phyloP scores from a whole-genome alignment of 2,888 invertebrate genomes.

The Phortica okadai region DNA sequence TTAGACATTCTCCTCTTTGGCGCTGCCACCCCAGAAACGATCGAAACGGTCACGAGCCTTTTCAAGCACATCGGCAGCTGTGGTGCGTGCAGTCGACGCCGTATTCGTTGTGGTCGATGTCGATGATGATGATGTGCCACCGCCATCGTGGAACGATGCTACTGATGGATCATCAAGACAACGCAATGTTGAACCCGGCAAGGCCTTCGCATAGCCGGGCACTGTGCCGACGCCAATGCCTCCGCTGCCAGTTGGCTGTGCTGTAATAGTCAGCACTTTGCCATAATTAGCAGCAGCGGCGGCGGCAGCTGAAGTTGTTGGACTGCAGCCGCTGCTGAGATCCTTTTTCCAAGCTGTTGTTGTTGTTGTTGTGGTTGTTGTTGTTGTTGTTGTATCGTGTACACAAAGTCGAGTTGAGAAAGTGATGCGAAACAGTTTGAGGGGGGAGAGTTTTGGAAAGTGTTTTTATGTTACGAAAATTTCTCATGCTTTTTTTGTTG shows the following conservation, averaged over 20 bases:
- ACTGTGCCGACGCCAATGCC: slow-evolving; percentile 58
- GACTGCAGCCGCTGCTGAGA: slow-evolving; percentile 57
- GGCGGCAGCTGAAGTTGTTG: slow-evolving; percentile 58
- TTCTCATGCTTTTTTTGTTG: slow-evolving; percentile 44
- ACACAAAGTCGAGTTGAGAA: slow-evolving; percentile 6
- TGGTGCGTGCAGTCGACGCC: slow-evolving; percentile 68
- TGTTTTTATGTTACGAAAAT: slow-evolving; percentile 67
- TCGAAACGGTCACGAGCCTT: slow-evolving; percentile 90
- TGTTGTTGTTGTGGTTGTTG: not conserved
- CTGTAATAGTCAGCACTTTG: slow-evolving; percentile 56
- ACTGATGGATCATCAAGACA: slow-evolving; percentile 77
- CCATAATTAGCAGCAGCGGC: slow-evolving; percentile 46
- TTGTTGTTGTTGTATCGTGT: slow-evolving; percentile 17
- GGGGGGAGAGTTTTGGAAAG: slow-evolving; percentile 70
- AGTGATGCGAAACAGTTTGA: slow-evolving; percentile 40
- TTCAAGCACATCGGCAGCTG: slow-evolving; percentile 86
- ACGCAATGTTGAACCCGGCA: slow-evolving; percentile 78
- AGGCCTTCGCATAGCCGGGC: slow-evolving; percentile 69
- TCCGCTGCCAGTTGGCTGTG: slow-evolving; percentile 51
- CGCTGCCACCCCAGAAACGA: slow-evolving; percentile 87
- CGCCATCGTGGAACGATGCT: slow-evolving; percentile 39
- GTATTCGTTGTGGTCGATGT: slow-evolving; percentile 62
- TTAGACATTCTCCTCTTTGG: slow-evolving; percentile 80
- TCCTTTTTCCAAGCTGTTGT: slow-evolving; percentile 69
- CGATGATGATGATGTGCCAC: slow-evolving; percentile 55